Percentiles rank a stretch among this genome's conserved stretches.
These are phyloP conservation scores for Pseudachorutes palmiensis DNA, from an alignment of 1,140 invertebrate genomes.

Conservation along the genomic window DNA sequence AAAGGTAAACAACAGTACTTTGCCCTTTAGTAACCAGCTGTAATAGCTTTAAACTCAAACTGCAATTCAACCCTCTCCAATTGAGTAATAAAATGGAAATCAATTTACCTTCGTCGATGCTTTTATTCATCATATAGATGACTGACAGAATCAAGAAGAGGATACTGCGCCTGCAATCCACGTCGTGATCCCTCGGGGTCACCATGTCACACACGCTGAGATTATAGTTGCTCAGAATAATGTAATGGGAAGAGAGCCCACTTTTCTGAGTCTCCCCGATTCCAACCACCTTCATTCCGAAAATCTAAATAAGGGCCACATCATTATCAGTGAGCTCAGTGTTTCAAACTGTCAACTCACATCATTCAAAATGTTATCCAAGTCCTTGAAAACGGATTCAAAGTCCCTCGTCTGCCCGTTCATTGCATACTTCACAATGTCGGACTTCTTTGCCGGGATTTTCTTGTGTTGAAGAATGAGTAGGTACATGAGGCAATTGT, in stretches of 20 bases:
- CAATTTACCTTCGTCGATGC: conserved; percentile 30
- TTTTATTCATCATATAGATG: conserved; percentile 31
- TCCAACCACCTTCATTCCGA: conserved; percentile 27
- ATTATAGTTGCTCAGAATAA: conserved; percentile 28
- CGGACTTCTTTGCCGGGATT: conserved; percentile 29
- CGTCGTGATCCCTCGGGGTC: conserved; percentile 4
- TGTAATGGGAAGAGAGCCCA: conserved; percentile 13
- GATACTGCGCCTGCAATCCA: conserved; percentile 16
- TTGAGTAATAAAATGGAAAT: conserved; percentile 8
- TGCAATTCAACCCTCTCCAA: background rate
- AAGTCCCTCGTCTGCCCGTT: conserved; percentile 26
- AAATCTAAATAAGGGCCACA: conserved; percentile 17
- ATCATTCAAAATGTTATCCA: conserved; percentile 17
- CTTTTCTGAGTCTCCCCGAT: conserved; percentile 15
- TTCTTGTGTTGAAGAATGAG: conserved; percentile 30
- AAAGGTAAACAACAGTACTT: background rate
- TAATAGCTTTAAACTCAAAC: no score
- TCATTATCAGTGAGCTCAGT: background rate
- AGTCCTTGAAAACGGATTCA: conserved; percentile 22
- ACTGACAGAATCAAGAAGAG: conserved; percentile 23
- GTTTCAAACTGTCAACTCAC: background rate
- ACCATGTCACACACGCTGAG: conserved; percentile 20
- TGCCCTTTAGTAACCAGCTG: no score
- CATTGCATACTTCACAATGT: conserved; percentile 32
- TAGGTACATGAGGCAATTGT: conserved; percentile 29